Base-by-base conservation (phyloP, 2,797 vertebrate genomes). In the Gila robusta region DNA sequence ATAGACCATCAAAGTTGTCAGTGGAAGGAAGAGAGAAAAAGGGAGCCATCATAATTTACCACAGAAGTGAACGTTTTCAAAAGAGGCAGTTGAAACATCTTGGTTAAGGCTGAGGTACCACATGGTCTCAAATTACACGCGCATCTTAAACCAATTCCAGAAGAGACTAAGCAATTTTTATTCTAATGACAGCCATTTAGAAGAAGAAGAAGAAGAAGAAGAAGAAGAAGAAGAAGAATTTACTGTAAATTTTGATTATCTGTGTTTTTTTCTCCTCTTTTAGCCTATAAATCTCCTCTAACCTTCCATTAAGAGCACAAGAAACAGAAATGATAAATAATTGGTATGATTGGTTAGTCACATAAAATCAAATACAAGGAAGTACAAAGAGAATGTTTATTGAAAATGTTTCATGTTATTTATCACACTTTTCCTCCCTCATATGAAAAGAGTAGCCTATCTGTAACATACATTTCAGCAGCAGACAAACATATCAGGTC, bases 1-100 rank as follows among this genome's bases (percentile, higher is more conserved):
- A 96, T 94, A 95, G 93, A 93, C 94, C 95, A 94, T 96, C 95
- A 96, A 95, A 95, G 93, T 93, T 95, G 93, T 96, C 94, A 94
- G 87, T 91, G 91, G 89, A 67, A 91, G 87, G 90, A 89, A 87
- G 87, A 88, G 73, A 67, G 88, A 91, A 92, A 83, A 82, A 87
- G 81, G 47, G 87, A 90, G 89, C 88, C 86, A 86, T 89, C 88
- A 79, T 85, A 82, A 88, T 85, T 90, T 23, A 91, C 93, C 92
- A 87, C 93, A 93, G 89, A 92, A 94, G 90, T 87, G 88, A 78
- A 85, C 87, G 86, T 86, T 92, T 93, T 93, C 87, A 92, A 91
- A 92, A 90, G 89, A 92, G 90, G 89, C 86, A 64, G 69, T 56
- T 70, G 49, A 89, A 93, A 93, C 88, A 85, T 89, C 89, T 92